Base-by-base conservation (phyloP, 2,113 vertebrate genomes). In the Oncorhynchus tshawytscha region DNA sequence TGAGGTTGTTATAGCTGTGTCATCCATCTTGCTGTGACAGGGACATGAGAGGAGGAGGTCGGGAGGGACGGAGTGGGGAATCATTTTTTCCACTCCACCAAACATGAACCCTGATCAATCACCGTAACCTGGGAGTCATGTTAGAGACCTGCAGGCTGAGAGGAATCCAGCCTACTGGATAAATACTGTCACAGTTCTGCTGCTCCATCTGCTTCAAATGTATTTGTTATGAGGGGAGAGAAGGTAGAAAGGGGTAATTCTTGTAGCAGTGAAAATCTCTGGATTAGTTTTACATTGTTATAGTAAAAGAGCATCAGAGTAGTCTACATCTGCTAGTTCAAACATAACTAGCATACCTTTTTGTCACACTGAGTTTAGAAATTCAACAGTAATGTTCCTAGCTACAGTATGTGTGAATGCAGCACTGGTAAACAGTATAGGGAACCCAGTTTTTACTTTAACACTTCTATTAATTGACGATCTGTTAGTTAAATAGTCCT, bases 51-150 rank as follows among this genome's bases (percentile, higher is more conserved):
- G 34, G 27, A 45, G 60, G 13, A 24, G 11, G 60, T 22, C 72
- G 45, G 25, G 20, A 18, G 65, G 45, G 49, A 67, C 57, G n/a
- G 27, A 60, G 29, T 57, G 64, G 73, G 39, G 60, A 34, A 76
- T 48, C 9, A 22, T 77, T 49, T 71, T 67, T 69, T 73, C 73
- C 71, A 64, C 73, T 70, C 72, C 73, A 75, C 71, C 68, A 77
- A 68, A 67, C 70, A 78, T 51, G 18, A 80, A 72, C 25, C 73
- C 59, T 60, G 70, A 79, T 82, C 57, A 69, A 75, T 85, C 84
- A 79, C 3, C 16, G 15, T 13, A 15, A 78, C 85, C 76, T 69
- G 68, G 72, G 74, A 79, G 75, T 84, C 73, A 81, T 78, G 80
- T 85, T 85, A 78, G 74, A 76, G 68, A 85, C 70, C 74, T 39